Evolutionary conservation across 2,113 vertebrate genomes (phyloP).

Genomic region (Hemiprocne comata): DNA sequence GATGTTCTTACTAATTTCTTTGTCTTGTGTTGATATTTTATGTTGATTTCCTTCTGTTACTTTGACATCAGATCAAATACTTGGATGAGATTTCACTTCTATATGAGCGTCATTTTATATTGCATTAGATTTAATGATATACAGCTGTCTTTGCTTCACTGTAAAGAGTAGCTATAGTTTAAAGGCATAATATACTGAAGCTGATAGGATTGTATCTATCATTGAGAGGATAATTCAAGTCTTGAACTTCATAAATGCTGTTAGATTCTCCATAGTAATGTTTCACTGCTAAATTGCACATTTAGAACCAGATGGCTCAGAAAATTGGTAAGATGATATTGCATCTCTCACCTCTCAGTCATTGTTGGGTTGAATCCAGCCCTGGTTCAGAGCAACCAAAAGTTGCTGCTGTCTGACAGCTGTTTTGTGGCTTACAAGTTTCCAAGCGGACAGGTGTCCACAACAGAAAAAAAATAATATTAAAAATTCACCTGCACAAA

Average conservation of each 20-base stretch:
- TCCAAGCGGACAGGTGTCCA: not conserved
- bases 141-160: not conserved
- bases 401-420: not conserved
- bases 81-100: not conserved
- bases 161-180: not conserved
- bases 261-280: not conserved
- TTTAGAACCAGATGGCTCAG: constrained; percentile 13
- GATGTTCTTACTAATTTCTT: not conserved
- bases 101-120: not conserved
- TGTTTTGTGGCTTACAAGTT: constrained; percentile 4
- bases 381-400: not conserved
- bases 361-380: not conserved
- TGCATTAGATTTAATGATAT: not conserved
- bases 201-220: not conserved
- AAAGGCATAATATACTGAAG: not conserved
- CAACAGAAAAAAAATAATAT: not conserved
- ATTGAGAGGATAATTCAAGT: not conserved
- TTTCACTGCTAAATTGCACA: not conserved
- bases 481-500: not conserved
- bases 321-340: not conserved
- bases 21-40: not conserved
- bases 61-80: not conserved
- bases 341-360: not conserved
- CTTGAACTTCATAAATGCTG: not conserved
- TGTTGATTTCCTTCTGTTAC: not conserved